Evolutionary conservation across 2,113 vertebrate species (phyloP).

Genomic region (Rhabdomys dilectus): DNA sequence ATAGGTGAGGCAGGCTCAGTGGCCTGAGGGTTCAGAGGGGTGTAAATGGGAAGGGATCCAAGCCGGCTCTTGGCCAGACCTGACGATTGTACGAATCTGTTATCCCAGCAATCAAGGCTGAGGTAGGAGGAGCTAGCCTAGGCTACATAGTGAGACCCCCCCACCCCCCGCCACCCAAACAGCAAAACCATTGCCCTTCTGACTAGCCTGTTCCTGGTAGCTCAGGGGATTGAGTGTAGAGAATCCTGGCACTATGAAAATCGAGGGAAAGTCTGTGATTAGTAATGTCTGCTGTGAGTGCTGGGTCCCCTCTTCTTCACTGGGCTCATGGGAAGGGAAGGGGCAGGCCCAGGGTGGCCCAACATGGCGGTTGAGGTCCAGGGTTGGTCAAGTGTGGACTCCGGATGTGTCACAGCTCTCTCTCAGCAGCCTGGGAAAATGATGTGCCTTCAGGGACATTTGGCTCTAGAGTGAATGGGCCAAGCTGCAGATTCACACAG

Average conservation of each 20-base stretch:
- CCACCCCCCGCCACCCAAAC: too few species aligned
- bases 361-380: background rate
- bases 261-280: background rate
- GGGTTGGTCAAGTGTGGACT: background rate
- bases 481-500: background rate
- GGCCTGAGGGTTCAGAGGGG: background rate
- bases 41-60: background rate
- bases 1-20: too few species aligned
- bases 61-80: background rate
- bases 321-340: background rate
- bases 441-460: background rate
- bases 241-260: background rate
- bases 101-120: background rate
- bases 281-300: background rate
- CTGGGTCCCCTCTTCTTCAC: background rate
- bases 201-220: background rate
- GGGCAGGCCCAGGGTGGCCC: background rate
- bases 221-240: background rate
- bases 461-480: background rate
- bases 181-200: background rate
- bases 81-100: background rate
- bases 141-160: background rate
- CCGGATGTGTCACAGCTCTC: background rate
- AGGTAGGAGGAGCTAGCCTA: background rate
- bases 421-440: constrained; percentile 15